Percentiles rank a stretch among this genome's conserved stretches.
phyloP scores from a whole-genome alignment of 1,140 invertebrate genomes.

The Battus philenor region DNA sequence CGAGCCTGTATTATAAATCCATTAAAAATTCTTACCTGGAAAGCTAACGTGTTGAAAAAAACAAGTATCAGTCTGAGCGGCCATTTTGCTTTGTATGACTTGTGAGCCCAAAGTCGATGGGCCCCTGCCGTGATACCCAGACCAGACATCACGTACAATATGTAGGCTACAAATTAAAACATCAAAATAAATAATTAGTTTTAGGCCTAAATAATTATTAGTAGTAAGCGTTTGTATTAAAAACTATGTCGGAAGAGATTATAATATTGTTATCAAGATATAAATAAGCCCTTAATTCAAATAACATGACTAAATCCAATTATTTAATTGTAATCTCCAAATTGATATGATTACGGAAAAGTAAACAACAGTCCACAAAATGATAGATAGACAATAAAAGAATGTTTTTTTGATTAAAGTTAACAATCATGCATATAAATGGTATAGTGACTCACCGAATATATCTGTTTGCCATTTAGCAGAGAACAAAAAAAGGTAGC shows the following conservation, averaged over 20 bases:
- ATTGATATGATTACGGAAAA: no score
- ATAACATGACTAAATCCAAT: no score
- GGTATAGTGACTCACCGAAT: constrained; percentile 90
- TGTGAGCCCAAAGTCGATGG: constrained; percentile 95
- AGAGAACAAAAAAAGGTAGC: constrained; percentile 86
- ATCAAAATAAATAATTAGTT: no score
- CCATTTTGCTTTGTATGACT: constrained; percentile 94
- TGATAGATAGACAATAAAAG: no score
- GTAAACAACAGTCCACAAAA: no score
- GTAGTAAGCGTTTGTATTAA: not conserved
- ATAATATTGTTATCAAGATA: not conserved
- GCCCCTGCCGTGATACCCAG: constrained; percentile 95
- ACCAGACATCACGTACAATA: constrained; percentile 83
- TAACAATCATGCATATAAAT: no score
- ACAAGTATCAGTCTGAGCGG: constrained; percentile 88
- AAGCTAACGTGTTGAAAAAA: constrained; percentile 89
- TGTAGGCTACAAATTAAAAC: constrained; percentile 72
- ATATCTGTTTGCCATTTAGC: constrained; percentile 86
- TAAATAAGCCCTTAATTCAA: no score
- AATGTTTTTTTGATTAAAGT: no score
- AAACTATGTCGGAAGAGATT: constrained; percentile 3
- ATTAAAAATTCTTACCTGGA: constrained; percentile 87
- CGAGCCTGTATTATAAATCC: no score
- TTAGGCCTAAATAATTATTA: no score
- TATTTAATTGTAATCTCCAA: no score